phyloP scores from a whole-genome alignment of 2,888 invertebrate species.

The Portevinia maculata region DNA sequence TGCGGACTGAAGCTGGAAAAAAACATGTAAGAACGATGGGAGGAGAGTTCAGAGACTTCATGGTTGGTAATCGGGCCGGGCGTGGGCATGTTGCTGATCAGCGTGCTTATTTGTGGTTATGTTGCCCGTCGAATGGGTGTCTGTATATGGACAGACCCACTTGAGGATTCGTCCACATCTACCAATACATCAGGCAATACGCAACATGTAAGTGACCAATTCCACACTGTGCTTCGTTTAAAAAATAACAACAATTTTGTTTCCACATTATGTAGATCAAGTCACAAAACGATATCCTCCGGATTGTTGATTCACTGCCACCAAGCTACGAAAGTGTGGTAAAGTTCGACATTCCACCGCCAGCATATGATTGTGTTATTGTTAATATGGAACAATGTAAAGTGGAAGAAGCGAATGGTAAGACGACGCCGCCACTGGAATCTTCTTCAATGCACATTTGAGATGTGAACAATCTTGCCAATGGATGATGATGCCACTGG shows the following conservation, averaged over 20 bases:
- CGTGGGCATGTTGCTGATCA: constrained; percentile 82
- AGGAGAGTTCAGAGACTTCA: constrained; percentile 79
- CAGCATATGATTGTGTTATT: constrained; percentile 82
- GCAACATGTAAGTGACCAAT: constrained; percentile 77
- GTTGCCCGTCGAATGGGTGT: constrained; percentile 83
- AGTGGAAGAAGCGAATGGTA: constrained; percentile 77
- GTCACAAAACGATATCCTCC: constrained; percentile 81
- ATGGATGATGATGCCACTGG: constrained; percentile 37
- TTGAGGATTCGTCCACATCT: constrained; percentile 78
- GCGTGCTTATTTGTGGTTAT: constrained; percentile 83
- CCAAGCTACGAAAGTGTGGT: constrained; percentile 83
- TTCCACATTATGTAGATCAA: constrained; percentile 78
- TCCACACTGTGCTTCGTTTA: not conserved
- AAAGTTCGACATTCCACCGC: constrained; percentile 82
- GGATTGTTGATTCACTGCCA: constrained; percentile 81
- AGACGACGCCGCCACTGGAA: constrained; percentile 64
- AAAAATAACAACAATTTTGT: not conserved
- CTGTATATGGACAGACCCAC: constrained; percentile 82
- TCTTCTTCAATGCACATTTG: constrained; percentile 78
- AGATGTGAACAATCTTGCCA: constrained; percentile 38
- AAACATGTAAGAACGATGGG: constrained; percentile 82
- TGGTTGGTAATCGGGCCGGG: constrained; percentile 83
- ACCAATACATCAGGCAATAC: constrained; percentile 75
- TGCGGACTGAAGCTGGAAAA: constrained; percentile 82
- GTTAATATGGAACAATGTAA: constrained; percentile 80